Evolutionary conservation across 1,140 invertebrate species (phyloP), one percentile per base, ranked within the genome.

Genomic region (Colletes gigas): DNA sequence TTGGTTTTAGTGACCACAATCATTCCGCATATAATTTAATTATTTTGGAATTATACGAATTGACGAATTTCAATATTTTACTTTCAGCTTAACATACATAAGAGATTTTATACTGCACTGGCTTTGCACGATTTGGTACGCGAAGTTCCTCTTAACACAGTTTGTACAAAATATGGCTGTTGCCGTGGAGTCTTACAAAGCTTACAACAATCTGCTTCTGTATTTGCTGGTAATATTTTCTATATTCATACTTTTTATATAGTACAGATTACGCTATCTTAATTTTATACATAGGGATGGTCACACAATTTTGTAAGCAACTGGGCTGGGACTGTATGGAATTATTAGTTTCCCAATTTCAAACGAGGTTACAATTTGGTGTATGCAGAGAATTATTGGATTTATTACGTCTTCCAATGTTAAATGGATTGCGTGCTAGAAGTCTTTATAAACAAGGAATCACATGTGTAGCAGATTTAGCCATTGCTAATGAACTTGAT

Each of bases 271-370:
- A 8, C 3, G n/a, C 8, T 44, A 65, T 52, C 30, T 65, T 1
- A 17, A 55, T 65, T 65, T 44, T 68, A 74, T 87, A 63, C 85
- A 44, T 93, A 97, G 97, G 97, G 69, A 98, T 98, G 97, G 96
- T 99, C 1, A 98, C 97, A 3, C 96, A 97, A 30, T 99, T 99
- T 93, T 98, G 98, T 93, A 95, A 95, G 86, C 96, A 98, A 67
- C 93, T 99, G n/a, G 97, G 98, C 4, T 99, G 98, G 98, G 95
- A 95, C 72, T 98, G 96, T 89, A 94, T 99, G 75, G 97, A 99
- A 92, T 93, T 98, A 50, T 93, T 99, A 4, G 95, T 99, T 15
- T 96, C 96, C 7, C 97, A 99, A 92, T 99, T 99, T 93, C 98
- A 99, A 94, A 96, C 97, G 84, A 95, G 99, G 19, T 94, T 99